Evolutionary conservation across 1,140 invertebrate genomes (phyloP), one percentile per base, ranked within the genome.

Genomic region (Patella vulgata): DNA sequence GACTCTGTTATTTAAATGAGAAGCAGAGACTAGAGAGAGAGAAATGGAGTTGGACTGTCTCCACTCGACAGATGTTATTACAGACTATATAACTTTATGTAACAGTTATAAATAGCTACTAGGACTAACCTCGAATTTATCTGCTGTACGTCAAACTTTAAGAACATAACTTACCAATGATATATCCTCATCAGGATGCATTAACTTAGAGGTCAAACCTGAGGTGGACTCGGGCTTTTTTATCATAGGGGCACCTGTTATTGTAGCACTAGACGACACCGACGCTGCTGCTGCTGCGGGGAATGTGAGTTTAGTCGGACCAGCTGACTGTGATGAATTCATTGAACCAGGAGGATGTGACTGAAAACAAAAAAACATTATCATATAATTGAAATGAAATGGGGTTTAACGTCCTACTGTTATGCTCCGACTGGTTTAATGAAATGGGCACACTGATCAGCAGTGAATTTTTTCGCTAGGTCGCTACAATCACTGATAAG

Each of bases 141-240:
- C 33, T 36, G 33, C 14, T 14, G 33, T 8, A 8, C 5, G 14
- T 36, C 5, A 36, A 51, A 42, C 23, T 12, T 27, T 42, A 31
- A 47, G 12, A 42, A 60, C 17, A 55, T 25, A 54, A 81, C 87
- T 86, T 85, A 91, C 90, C 82, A 92, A 71, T 46, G 94, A 97
- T 43, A 96, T 90, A 85, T 97, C 96, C 84, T 97, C 94, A 27
- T 92, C 89, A 27, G 95, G 96, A 84, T 98, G 96, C 75, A 97
- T 91, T 54, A 97, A 95, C 86, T 93, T 93, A 79, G 93, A 93
- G 21, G 92, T 90, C 28, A 93, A 90, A 56, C 92, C 91, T 59
- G 92, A 92, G 30, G 89, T 90, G 30, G 92, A 87, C 65, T 89
- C 89, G 33, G 89, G 88, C 87, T 89, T 93, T 54, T 88, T 89